Percentiles rank a stretch among this genome's conserved stretches.
Evolutionary conservation across 2,797 vertebrate species (phyloP).

Genomic region (Bufotes viridis): DNA sequence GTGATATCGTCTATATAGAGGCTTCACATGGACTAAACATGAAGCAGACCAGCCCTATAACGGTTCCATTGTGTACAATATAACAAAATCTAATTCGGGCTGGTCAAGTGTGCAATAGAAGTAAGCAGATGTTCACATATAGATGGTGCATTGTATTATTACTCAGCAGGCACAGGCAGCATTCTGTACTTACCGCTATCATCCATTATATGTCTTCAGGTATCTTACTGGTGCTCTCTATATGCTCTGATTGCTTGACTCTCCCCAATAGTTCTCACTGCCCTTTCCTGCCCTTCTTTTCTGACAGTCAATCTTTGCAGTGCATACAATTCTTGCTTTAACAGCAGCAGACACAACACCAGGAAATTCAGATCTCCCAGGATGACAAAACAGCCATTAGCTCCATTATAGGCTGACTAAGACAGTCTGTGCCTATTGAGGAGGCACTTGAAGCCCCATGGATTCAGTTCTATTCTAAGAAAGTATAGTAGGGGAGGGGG

Average conservation of each 20-base stretch:
- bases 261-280: conserved; percentile 69
- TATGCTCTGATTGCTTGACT: conserved; percentile 70
- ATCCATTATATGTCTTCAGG: conserved; percentile 83
- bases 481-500: conserved; percentile 55
- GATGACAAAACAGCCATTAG: conserved; percentile 86
- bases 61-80: background rate
- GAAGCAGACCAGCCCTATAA: background rate
- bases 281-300: conserved; percentile 75
- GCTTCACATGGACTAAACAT: background rate
- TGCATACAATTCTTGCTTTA: conserved; percentile 75
- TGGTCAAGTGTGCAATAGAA: background rate
- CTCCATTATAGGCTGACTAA: conserved; percentile 84
- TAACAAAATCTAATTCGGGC: background rate
- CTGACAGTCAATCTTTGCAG: conserved; percentile 75
- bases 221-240: conserved; percentile 74
- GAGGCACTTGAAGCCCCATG: conserved; percentile 75
- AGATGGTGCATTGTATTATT: background rate
- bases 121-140: background rate
- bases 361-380: conserved; percentile 83
- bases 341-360: conserved; percentile 79
- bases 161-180: background rate
- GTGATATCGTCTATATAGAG: background rate
- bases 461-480: conserved; percentile 73
- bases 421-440: conserved; percentile 78
- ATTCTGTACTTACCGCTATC: conserved; percentile 83